Percentiles rank a stretch among this genome's conserved stretches.
Conservation (phyloP, 2,888 invertebrate genomes). For the Seladonia tumulorum region DNA sequence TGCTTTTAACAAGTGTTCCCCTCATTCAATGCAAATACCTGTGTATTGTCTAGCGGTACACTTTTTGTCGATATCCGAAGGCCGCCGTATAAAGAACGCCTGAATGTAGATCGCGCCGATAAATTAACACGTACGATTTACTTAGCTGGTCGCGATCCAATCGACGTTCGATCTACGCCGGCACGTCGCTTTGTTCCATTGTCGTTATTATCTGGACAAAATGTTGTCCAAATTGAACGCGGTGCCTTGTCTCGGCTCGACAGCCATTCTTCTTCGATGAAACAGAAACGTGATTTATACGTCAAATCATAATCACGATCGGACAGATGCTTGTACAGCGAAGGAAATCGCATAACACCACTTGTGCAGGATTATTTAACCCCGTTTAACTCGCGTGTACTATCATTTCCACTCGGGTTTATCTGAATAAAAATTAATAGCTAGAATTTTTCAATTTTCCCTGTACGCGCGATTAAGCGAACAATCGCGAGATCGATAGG, state of each 20-base stretch:
- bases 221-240: neutral
- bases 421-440: neutral
- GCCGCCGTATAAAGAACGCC: conserved; percentile 39
- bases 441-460: neutral
- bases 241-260: neutral
- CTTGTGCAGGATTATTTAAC: neutral
- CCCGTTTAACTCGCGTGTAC: neutral
- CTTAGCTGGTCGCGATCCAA: conserved; percentile 42
- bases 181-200: conserved; percentile 32
- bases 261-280: neutral
- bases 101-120: conserved; percentile 54
- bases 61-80: conserved; percentile 47
- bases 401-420: neutral
- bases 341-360: neutral
- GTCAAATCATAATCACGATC: conserved; percentile 11
- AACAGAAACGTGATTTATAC: neutral
- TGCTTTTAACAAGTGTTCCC: conserved; percentile 44
- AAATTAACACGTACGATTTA: conserved; percentile 55
- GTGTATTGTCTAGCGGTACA: conserved; percentile 33
- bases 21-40: conserved; percentile 52
- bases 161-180: conserved; percentile 40
- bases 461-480: neutral
- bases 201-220: conserved; percentile 25
- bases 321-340: neutral
- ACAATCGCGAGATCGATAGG: neutral